Conservation (phyloP, 2,113 vertebrate species). For the Aplodontia rufa region DNA sequence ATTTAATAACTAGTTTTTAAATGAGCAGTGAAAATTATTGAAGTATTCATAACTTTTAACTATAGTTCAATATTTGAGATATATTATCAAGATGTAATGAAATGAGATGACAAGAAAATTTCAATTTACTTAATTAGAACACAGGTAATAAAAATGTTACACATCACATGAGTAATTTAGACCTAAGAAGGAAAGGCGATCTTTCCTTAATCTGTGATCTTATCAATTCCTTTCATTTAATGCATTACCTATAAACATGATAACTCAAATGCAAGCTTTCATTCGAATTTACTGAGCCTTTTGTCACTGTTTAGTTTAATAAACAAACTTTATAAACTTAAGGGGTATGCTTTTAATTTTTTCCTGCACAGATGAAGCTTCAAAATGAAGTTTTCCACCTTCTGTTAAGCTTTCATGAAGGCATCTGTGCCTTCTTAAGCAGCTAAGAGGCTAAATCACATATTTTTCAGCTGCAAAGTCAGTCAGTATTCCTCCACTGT, state of each 20-base stretch:
- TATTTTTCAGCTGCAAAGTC: slow-evolving; percentile 6
- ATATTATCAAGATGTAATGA: neutral
- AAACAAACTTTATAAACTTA: slow-evolving; percentile 22
- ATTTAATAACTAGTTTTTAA: slow-evolving; percentile 45
- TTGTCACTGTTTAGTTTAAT: neutral
- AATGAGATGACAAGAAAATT: neutral
- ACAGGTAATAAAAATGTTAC: neutral
- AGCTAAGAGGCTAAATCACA: slow-evolving; percentile 50
- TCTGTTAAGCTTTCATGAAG: slow-evolving; percentile 38
- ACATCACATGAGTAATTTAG: neutral
- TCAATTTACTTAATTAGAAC: neutral
- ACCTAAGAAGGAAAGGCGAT: neutral
- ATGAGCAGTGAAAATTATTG: neutral
- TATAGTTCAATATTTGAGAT: neutral
- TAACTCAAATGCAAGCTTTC: neutral
- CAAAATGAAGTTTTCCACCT: slow-evolving; percentile 56
- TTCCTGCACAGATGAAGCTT: slow-evolving; percentile 47
- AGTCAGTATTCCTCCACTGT: neutral
- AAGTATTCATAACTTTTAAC: neutral
- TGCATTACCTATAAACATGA: neutral
- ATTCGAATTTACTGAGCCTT: neutral
- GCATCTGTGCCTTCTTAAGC: slow-evolving; percentile 58
- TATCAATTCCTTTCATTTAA: neutral
- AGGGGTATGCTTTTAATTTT: neutral
- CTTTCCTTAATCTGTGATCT: neutral